phyloP scores from a whole-genome alignment of 2,113 vertebrate species.

The Brachypteracias leptosomus region DNA sequence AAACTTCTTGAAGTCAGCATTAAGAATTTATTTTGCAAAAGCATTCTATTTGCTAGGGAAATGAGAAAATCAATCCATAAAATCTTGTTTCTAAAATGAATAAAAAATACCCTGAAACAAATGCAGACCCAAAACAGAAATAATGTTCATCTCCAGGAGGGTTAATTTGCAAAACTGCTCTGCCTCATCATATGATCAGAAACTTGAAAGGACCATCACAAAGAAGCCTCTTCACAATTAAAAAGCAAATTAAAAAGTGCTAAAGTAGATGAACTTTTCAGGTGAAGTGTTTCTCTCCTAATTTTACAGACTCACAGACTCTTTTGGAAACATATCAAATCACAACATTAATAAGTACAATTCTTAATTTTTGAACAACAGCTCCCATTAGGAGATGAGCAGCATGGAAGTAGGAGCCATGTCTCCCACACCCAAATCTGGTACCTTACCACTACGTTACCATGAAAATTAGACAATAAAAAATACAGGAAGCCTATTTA shows the following conservation, averaged over 20 bases:
- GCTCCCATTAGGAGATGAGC: neutral
- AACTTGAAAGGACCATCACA: neutral
- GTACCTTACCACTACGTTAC: rapidly evolving
- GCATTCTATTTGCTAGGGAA: neutral
- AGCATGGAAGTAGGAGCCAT: neutral
- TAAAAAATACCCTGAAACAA: neutral
- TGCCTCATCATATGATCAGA: neutral
- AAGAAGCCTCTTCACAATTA: neutral
- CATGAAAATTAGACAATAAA: neutral
- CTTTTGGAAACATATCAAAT: neutral
- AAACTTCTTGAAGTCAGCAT: neutral
- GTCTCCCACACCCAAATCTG: neutral
- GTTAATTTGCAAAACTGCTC: neutral
- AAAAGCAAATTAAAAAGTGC: neutral
- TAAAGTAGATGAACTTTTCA: neutral
- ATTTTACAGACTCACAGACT: neutral
- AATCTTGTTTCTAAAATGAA: neutral
- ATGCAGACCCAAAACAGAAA: neutral
- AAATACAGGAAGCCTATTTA: neutral
- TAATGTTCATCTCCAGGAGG: neutral
- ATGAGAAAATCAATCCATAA: neutral
- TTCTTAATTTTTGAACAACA: neutral
- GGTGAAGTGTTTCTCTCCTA: neutral
- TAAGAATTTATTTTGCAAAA: neutral
- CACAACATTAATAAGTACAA: neutral